Evolutionary conservation across 2,797 vertebrate genomes (phyloP), one percentile per base, ranked within the genome.

Genomic region (Catharus ustulatus): DNA sequence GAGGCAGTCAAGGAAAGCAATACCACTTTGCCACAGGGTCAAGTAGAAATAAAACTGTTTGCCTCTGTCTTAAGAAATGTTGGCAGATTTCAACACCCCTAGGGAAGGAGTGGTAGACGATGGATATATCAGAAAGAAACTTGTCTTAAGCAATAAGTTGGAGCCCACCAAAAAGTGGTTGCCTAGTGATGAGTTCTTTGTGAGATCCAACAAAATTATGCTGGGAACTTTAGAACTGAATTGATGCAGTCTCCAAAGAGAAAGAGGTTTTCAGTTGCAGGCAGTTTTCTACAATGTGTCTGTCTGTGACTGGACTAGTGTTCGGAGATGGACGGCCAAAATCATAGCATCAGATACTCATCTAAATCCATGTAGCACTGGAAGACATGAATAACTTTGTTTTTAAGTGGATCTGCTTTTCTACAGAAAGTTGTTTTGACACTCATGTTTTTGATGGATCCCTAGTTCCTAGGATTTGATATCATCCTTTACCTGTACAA

Each of bases 1-100:
- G 81, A 68, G 75, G 68, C 75, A 72, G 57, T 55, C 81, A 83
- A 85, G 79, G 79, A 94, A 92, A 90, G 82, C 54, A 89, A 91
- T 80, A 72, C 73, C 58, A 13, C 79, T 77, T 89, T 85, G 68
- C 68, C 66, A 58, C 0, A 0, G 75, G 87, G 81, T 91, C 90
- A 89, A 83, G 64, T 48, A 80, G 81, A 92, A 95, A 93, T 92
- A 90, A 95, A 94, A 89, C 74, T 57, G 14, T 92, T 95, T 93
- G 84, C 71, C 49, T 84, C 63, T 79, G 27, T 92, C 81, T 93
- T 95, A 84, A 90, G 90, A 89, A 87, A 66, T 68, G 82, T 62
- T 91, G 90, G 83, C 84, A 75, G 78, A 75, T 89, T 87, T 92
- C 87, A 89, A 23, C 66, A 78, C 76, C 68, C 69, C 3, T 10